Evolutionary conservation across 2,888 invertebrate species (phyloP), one percentile per base, ranked within the genome.

Genomic region (Proisotoma minuta): DNA sequence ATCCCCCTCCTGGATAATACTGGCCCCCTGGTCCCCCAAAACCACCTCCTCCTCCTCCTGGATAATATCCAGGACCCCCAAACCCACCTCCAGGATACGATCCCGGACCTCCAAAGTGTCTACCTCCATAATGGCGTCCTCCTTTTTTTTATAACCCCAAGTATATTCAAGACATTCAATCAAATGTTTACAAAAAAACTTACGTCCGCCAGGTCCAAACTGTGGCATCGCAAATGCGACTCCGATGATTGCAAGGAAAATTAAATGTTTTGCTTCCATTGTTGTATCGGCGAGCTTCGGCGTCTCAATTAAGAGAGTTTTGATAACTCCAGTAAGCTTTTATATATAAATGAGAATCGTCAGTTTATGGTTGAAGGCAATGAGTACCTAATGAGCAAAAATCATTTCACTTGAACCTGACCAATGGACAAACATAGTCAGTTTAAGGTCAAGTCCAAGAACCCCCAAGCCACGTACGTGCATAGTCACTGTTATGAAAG

Each of bases 181-280:
- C 34, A 34, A 15, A 10, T 34, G 15, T 34, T 34, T 15, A 15
- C 10, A 18, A 12, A 20, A 5, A 12, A 5, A 12, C 43, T 43
- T 43, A 43, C 63, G 48, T 15, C 60, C 60, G 18, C 27, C 40
- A 3, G 50, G 57, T 20, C 54, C 56, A 40, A 50, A 59, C 26
- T 67, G 67, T 5, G 67, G 67, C 49, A 64, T 26, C 51, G 67
- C 56, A 5, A 54, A 20, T 20, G 28, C 51, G 2, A 57, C 50
- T n/a, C 34, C 50, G 29, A 61, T 59, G 10, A 43, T 12, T 4
- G 43, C 43, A 4, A 43, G 43, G 18, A 43, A 43, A n/a, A 43
- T n/a, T 12, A n/a, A 5, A 20, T 18, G 18, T 43, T 43, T 43
- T 12, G 43, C 20, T n/a, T 43, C 50, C 26, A 50, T 50, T 50